Percentiles rank a stretch among this genome's conserved stretches.
Evolutionary conservation across 2,113 vertebrate species (phyloP).

Genomic region (Chlamydotis undulata): DNA sequence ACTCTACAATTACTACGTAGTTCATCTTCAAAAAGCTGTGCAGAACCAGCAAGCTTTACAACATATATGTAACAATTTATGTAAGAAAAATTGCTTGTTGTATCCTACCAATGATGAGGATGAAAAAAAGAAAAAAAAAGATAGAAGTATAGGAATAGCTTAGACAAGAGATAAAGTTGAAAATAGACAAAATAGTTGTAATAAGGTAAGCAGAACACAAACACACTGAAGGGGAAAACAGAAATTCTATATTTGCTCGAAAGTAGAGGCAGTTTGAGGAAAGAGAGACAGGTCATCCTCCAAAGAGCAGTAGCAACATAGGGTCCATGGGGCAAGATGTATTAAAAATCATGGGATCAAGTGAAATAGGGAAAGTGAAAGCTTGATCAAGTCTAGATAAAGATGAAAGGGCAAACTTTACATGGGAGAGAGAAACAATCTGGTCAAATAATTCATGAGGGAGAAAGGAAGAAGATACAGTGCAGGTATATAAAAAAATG

Average conservation of each 20-base stretch:
- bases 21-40: neutral
- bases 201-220: neutral
- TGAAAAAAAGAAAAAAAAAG: neutral
- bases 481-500: neutral
- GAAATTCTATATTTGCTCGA: neutral
- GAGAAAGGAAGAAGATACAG: neutral
- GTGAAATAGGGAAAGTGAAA: neutral
- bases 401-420: neutral
- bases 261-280: neutral
- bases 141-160: neutral
- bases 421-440: neutral
- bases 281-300: neutral
- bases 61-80: neutral
- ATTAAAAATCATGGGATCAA: neutral
- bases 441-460: neutral
- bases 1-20: neutral
- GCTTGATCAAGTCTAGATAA: neutral
- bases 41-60: neutral
- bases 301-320: neutral
- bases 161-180: neutral
- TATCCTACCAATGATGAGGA: neutral
- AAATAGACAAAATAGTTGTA: neutral
- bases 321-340: neutral
- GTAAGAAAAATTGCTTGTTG: neutral
- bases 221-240: neutral